Percentiles rank a stretch among this genome's conserved stretches.
Evolutionary conservation across 2,797 vertebrate genomes (phyloP).

Genomic region (Neopelma chrysocephalum): DNA sequence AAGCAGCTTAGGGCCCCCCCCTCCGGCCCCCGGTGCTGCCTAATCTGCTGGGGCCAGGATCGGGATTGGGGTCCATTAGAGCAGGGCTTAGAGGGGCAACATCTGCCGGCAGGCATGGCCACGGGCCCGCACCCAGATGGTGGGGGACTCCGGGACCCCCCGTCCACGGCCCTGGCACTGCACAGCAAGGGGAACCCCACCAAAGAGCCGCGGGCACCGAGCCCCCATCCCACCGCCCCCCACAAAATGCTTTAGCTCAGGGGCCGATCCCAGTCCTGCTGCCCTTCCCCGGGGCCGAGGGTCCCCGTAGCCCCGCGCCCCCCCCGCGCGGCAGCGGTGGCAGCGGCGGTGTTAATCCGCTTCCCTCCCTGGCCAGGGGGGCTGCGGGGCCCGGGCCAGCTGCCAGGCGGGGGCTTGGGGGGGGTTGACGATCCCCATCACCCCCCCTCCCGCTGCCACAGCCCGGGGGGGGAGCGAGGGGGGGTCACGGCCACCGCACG

Average conservation of each 20-base stretch:
- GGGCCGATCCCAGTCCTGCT: accelerated
- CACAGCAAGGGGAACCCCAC: not conserved
- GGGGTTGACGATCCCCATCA: not conserved
- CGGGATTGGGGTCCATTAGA: not conserved
- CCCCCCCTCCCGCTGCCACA: not conserved
- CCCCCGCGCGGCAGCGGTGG: not conserved
- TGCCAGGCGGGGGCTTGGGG: not conserved
- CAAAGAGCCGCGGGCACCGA: accelerated
- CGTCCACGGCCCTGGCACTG: accelerated
- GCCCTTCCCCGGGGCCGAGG: not conserved
- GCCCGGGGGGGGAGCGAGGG: not conserved
- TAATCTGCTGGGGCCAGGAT: not conserved
- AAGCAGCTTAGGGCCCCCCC: slow-evolving; percentile 38
- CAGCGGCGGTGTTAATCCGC: slow-evolving; percentile 7
- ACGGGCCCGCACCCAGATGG: not conserved
- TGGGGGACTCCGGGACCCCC: not conserved
- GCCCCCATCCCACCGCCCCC: accelerated
- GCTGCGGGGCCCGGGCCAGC: not conserved
- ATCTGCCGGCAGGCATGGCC: not conserved
- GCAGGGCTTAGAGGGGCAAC: slow-evolving; percentile 47
- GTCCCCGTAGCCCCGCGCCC: accelerated
- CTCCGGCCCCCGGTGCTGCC: not conserved
- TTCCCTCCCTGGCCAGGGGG: not conserved
- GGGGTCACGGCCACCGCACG: not conserved
- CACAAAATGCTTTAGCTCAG: accelerated